A percentile compares a stretch with the other conserved stretches of the same genome.
These are phyloP conservation scores for Trachelus stipa DNA, from an alignment of 2,888 invertebrate species.

Conservation along the genomic window DNA sequence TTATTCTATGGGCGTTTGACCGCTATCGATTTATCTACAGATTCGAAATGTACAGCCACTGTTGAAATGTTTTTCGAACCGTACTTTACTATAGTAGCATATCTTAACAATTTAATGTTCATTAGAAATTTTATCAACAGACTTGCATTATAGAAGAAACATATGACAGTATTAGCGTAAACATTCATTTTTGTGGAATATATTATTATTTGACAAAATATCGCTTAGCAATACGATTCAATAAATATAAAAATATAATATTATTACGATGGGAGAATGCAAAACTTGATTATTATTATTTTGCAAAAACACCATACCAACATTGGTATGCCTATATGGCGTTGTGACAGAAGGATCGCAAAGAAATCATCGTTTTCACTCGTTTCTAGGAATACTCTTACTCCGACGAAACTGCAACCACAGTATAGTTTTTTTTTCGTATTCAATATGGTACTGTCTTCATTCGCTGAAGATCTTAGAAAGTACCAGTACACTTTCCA, in stretches of 20 bases:
- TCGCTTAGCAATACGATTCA: not conserved
- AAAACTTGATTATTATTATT: not conserved
- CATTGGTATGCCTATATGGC: not conserved
- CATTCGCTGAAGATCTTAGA: not conserved
- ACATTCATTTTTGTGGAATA: not conserved
- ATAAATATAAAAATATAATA: not conserved
- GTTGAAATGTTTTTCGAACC: conserved; percentile 6
- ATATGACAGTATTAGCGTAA: not conserved
- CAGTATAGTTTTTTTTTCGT: not conserved
- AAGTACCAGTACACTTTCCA: not conserved
- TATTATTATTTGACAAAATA: not conserved
- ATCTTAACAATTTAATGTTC: not conserved
- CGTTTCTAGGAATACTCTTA: not conserved
- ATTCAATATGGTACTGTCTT: not conserved
- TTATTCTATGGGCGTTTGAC: conserved; percentile 47
- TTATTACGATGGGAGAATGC: not conserved
- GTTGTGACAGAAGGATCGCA: not conserved
- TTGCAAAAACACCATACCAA: not conserved
- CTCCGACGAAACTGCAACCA: not conserved
- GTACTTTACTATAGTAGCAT: not conserved
- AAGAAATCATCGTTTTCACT: not conserved
- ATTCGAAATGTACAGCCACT: conserved; percentile 13
- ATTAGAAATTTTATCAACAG: not conserved
- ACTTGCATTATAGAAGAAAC: not conserved
- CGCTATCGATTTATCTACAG: conserved; percentile 34